phyloP scores from a whole-genome alignment of 2,113 vertebrate genomes.

The Hyla sarda region DNA sequence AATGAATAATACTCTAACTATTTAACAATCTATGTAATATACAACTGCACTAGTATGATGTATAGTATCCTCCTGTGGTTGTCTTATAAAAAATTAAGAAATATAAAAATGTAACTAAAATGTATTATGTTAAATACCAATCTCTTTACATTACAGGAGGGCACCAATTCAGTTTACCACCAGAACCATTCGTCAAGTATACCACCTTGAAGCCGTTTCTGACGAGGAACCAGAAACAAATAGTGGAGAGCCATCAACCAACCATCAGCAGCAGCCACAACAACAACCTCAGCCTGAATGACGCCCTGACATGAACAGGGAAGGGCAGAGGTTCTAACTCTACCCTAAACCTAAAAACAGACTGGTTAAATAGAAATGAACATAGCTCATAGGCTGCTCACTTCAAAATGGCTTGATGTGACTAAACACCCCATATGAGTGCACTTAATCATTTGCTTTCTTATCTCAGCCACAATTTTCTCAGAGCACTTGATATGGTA shows the following conservation, averaged over 20 bases:
- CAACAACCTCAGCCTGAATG: conserved; percentile 58
- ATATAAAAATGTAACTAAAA: not conserved
- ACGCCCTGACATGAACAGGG: not conserved
- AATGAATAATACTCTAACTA: too few relatives aligned
- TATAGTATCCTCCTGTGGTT: too few relatives aligned
- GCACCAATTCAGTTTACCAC: conserved; percentile 71
- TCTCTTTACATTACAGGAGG: conserved; percentile 59
- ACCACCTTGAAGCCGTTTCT: conserved; percentile 70
- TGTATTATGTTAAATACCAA: not conserved
- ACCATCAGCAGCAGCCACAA: conserved; percentile 31
- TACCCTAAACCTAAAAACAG: not conserved
- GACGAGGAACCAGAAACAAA: conserved; percentile 66
- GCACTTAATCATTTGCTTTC: conserved; percentile 23
- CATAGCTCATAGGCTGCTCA: not conserved
- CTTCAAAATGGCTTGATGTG: conserved; percentile 11
- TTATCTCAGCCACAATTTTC: conserved; percentile 42
- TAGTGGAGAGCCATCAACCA: conserved; percentile 47
- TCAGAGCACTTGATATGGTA: conserved; percentile 36
- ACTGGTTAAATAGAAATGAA: not conserved
- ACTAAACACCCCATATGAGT: conserved; percentile 37
- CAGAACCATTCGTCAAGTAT: conserved; percentile 70
- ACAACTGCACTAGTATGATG: too few relatives aligned
- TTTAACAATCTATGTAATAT: too few relatives aligned
- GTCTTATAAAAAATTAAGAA: not conserved
- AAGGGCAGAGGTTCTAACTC: not conserved